Base-by-base conservation (phyloP, 2,113 vertebrate species). In the Myotis yumanensis region DNA sequence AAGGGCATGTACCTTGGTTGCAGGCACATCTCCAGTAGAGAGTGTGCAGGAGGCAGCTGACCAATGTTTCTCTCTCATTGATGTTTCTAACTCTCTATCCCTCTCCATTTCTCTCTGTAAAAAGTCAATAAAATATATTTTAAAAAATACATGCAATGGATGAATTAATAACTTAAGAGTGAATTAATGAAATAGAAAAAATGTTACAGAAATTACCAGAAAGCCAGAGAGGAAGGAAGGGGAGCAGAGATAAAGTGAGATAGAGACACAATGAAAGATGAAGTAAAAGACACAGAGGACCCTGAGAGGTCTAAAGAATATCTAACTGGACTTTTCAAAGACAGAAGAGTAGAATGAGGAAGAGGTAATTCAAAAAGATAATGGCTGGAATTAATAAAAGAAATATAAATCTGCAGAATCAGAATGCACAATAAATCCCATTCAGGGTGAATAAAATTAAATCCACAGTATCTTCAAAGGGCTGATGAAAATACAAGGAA, bases 151-250 rank as follows among this genome's bases (percentile, higher is more conserved):
- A 89, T 43, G 48, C 4, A 48, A 59, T 40, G 11, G 8, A 35
- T 18, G 11, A 90, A 86, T 66, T 46, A 54, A 46, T 23, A 83
- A 48, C 18, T 2, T 46, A 73, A 46, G 17, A 86, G 3, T 40
- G 0, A 30, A 30, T 48, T 4, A 48, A 3, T 77, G 23, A 93
- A 81, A 3, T 52, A 64, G 25, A 64, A 92, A 76, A 3, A 91
- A 9, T 43, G 11, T 87, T 91, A 89, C 4, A 93, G 7, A 84
- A 92, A 75, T 68, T 40, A 75, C 20, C 12, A 62, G 35, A 68
- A 88, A 69, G 16, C 30, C 52, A 91, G 51, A 54, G 25, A 9
- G 11, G 11, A 2, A 20, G 4, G 6, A 6, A 20, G 4, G 17
- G 22, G 9, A 30, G 4, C 4, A 37, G 14, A 20, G 3, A 10